These are phyloP conservation scores for Chaetodon auriga DNA, from an alignment of 2,113 vertebrate species.

Conservation along the genomic window DNA sequence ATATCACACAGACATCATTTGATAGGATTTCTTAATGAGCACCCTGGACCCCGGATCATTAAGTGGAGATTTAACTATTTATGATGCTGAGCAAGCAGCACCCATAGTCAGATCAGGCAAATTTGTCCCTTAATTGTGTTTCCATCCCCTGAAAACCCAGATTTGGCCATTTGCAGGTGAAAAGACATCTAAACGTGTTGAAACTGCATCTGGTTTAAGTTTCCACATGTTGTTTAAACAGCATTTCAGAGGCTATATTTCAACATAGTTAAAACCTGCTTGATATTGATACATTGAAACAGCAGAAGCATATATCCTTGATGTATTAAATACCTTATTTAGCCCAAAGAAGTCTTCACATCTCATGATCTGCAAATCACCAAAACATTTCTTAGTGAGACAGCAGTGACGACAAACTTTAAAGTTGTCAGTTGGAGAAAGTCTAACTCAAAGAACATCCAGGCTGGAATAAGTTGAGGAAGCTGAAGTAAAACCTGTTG, in stretches of 20 bases:
- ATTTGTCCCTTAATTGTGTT: not conserved
- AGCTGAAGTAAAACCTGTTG: too few relatives aligned
- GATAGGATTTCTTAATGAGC: not conserved
- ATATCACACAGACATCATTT: not conserved
- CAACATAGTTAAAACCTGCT: not conserved
- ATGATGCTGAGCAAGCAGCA: not conserved
- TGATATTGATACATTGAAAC: not conserved
- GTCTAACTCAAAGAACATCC: not conserved
- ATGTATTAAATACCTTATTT: not conserved
- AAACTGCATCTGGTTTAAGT: not conserved
- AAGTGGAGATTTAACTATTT: not conserved
- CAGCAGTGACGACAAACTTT: not conserved
- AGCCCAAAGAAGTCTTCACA: not conserved
- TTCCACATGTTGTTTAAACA: not conserved
- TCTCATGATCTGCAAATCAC: not conserved
- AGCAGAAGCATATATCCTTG: not conserved
- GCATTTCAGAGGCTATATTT: not conserved
- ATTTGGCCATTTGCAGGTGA: not conserved
- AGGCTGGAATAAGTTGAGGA: not conserved
- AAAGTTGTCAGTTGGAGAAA: not conserved
- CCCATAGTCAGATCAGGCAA: not conserved
- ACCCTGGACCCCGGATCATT: not conserved
- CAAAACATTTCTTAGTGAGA: not conserved
- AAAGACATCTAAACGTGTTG: not conserved
- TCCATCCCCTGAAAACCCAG: not conserved